Base-by-base conservation (phyloP, 2,888 invertebrate genomes). In the Calliscelio sp. region DNA sequence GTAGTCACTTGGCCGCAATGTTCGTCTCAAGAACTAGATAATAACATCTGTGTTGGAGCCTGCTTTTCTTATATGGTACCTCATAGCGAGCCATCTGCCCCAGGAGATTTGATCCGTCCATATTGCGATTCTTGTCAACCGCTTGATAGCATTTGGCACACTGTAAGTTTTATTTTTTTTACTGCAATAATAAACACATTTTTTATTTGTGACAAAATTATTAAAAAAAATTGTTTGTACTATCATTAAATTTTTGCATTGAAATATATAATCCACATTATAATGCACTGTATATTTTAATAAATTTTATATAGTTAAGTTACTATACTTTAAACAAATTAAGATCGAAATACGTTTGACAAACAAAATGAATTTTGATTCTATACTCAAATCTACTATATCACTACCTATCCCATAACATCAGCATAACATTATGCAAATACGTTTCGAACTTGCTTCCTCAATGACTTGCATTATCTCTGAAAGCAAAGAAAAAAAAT, bases 41-140 rank as follows among this genome's bases (percentile, higher is more conserved):
- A 96, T 91, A 95, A 95, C 89, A 96, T 96, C 4, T 96, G 96
- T 90, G 96, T 96, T 14, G 96, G 96, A 3, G 95, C 95, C 2
- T 96, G 96, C 90, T 96, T 95, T 92, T 96, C 95, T 86, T 96
- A 96, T 92, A 95, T 95, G 90, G 95, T 96, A 77, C 96, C 96
- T 0, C 94, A 94, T 87, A 95, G 95, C 25, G 94, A 95, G 86
- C 96, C 96, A 0, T 95, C 95, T 20, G 95, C 95, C 82, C 95
- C 96, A 2, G 96, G 95, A 35, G 95, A 95, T 90, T 93, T 94
- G 85, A 94, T 94, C 85, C 92, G 94, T 81, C 95, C 96, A 1
- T 96, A 96, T 89, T 96, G 96, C 90, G 96, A 96, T 91, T 95
- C 96, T 81, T 96, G 96, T 88, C 95, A 96, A 89, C 96, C 96